A percentile compares a stretch with the other conserved stretches of the same genome.
These are phyloP conservation scores for Ashinkailepas kermadecensis DNA, from an alignment of 2,888 invertebrate species.

Conservation along the genomic window DNA sequence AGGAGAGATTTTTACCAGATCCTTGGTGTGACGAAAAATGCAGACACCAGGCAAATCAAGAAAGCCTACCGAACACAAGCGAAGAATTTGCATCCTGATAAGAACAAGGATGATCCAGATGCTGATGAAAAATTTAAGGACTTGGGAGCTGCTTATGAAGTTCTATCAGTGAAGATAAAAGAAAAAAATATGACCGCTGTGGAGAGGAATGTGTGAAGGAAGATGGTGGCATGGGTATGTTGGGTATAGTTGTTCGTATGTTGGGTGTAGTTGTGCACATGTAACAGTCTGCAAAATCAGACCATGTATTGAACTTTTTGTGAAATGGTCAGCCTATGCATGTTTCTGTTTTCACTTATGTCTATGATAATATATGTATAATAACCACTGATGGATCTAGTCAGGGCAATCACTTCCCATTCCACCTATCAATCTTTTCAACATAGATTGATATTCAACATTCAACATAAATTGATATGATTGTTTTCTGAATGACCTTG, in stretches of 20 bases:
- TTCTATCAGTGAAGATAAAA: conserved; percentile 80
- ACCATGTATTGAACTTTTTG: no score
- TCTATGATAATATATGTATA: no score
- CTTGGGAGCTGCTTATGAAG: conserved; percentile 92
- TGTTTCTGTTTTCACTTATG: no score
- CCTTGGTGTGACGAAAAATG: conserved; percentile 73
- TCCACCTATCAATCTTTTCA: no score
- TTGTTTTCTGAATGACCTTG: not conserved
- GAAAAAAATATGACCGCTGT: conserved; percentile 87
- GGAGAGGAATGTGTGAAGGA: conserved; percentile 97
- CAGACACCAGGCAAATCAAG: conserved; percentile 89
- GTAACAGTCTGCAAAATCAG: no score
- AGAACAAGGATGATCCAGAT: conserved; percentile 86
- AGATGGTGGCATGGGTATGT: conserved; percentile 61
- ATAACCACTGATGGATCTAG: no score
- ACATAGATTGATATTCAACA: no score
- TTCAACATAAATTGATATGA: no score
- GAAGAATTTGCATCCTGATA: conserved; percentile 95
- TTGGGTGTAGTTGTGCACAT: no score
- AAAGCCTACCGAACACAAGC: conserved; percentile 93
- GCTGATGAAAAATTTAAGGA: conserved; percentile 93
- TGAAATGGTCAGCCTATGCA: no score
- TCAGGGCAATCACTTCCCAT: no score
- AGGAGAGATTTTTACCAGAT: conserved; percentile 91
- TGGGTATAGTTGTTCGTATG: no score